These are phyloP conservation scores for Paracanthobrama guichenoti DNA, from an alignment of 2,113 vertebrate species.

Conservation along the genomic window DNA sequence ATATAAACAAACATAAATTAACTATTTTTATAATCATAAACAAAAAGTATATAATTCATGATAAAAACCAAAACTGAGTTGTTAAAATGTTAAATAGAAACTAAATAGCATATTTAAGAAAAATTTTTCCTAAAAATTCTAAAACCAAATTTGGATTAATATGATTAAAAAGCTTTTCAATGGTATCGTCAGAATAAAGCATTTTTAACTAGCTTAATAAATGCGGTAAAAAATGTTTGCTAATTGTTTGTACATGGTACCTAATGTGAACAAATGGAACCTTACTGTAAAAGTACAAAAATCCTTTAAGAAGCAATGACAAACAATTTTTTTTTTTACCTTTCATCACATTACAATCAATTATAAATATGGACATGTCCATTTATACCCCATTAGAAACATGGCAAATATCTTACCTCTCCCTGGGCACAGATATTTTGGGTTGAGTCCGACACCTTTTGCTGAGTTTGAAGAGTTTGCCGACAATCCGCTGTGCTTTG, in stretches of 20 bases:
- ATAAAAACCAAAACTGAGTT: neutral
- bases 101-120: neutral
- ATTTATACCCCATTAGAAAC: slow-evolving; percentile 12
- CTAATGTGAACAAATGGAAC: neutral
- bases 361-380: slow-evolving; percentile 25
- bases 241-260: neutral
- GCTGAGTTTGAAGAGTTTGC: slow-evolving; percentile 81
- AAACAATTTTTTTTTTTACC: neutral
- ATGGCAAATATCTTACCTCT: slow-evolving; percentile 73
- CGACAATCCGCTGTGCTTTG: slow-evolving; percentile 75
- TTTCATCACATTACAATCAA: neutral
- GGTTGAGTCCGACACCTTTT: slow-evolving; percentile 79
- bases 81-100: neutral
- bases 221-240: neutral
- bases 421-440: slow-evolving; percentile 73
- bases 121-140: neutral
- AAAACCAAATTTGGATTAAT: neutral
- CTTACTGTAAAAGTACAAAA: neutral
- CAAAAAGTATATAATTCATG: neutral
- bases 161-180: neutral
- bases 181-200: neutral
- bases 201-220: neutral
- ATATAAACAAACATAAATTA: neutral
- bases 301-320: neutral
- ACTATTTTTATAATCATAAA: neutral